Evolutionary conservation across 2,888 invertebrate genomes (phyloP), one percentile per base, ranked within the genome.

Genomic region (Acanthopleura granulata): DNA sequence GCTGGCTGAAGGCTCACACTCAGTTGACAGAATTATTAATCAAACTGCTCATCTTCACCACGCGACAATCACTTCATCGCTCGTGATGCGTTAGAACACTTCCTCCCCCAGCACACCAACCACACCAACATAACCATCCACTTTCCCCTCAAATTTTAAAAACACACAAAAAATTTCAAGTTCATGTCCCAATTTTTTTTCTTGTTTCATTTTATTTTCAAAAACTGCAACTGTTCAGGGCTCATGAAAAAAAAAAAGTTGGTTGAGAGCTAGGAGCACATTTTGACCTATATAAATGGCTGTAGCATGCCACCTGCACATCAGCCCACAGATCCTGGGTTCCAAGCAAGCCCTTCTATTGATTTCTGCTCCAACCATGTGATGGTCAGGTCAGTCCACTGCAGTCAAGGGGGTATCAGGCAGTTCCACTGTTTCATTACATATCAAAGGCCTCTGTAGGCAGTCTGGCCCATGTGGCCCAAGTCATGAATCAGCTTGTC

Each of bases 321-420:
- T 40, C 40, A 40, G 40, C 40, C 40, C 40, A 40, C 40, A 40
- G 40, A n/a, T 57, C 25, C 25, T 27, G 25, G 29, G 29, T 66
- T 66, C 66, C 66, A 66, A 27, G 25, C 27, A 57, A 22, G 6
- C 57, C 22, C 29, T 25, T 27, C 66, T 66, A 66, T 66, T 66
- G 66, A 66, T 66, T 66, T 66, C 66, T 66, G 66, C 27, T 66
- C 29, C 25, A 27, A 27, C 22, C 22, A 66, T 66, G 66, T 66
- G 66, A 22, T 66, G 22, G 16, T 27, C 25, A 25, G 66, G 29
- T 6, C 15, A 66, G 66, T 66, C 29, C 29, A 66, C 29, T 66
- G 18, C 66, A 27, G 4, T 9, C 1, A 6, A 57, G n/a, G 57
- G 57, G 57, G 22, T 3, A 57, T 4, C 57, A 57, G 57, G 57